phyloP scores from a whole-genome alignment of 2,888 invertebrate genomes.

The Caenorhabditis sinica region DNA sequence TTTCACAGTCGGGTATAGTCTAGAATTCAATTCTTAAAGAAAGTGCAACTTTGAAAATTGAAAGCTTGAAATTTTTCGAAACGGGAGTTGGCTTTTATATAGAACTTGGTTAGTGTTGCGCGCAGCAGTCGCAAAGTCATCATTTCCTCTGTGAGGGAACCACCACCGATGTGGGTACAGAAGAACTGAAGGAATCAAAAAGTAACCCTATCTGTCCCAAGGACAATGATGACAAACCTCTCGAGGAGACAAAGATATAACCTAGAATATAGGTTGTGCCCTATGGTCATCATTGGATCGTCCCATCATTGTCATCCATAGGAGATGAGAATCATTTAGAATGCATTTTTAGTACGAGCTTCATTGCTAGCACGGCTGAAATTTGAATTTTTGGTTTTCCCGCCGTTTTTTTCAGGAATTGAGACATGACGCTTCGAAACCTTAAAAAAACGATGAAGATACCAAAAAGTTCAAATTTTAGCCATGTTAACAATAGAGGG shows the following conservation, averaged over 20 bases:
- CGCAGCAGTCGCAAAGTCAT: constrained; percentile 47
- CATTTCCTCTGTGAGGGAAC: constrained; percentile 27
- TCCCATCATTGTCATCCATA: background rate
- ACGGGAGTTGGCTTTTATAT: constrained; percentile 34
- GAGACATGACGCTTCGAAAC: too few relatives aligned
- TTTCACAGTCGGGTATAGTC: too few relatives aligned
- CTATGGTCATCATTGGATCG: constrained; percentile 18
- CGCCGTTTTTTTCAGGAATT: too few relatives aligned
- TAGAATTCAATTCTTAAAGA: too few relatives aligned
- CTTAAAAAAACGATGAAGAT: too few relatives aligned
- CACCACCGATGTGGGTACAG: constrained; percentile 30
- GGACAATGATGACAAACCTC: constrained; percentile 56
- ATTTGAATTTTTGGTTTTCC: too few relatives aligned
- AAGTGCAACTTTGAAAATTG: background rate
- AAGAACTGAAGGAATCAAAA: constrained; percentile 45
- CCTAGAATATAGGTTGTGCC: constrained; percentile 23
- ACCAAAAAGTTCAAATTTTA: too few relatives aligned
- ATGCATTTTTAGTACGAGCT: background rate
- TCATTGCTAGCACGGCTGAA: too few relatives aligned
- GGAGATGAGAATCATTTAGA: background rate
- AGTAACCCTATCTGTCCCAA: constrained; percentile 31
- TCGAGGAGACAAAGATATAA: constrained; percentile 8
- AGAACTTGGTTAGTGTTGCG: constrained; percentile 5
- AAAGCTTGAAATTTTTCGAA: background rate
- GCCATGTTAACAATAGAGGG: too few relatives aligned